Base-by-base conservation (phyloP, 1,140 invertebrate genomes). In the Drosophila novamexicana region DNA sequence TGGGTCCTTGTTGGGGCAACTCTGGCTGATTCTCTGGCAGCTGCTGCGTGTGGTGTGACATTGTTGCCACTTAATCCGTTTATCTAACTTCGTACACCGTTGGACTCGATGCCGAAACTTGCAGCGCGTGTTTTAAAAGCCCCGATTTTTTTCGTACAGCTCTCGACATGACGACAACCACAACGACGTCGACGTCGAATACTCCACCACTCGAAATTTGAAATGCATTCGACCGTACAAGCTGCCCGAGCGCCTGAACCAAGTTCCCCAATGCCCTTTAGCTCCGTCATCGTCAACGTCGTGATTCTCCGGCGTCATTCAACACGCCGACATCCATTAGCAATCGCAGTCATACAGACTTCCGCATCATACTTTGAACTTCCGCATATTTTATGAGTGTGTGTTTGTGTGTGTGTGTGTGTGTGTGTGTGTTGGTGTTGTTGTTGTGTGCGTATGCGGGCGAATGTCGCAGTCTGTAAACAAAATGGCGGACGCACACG, bases 31-130 rank as follows among this genome's bases (percentile, higher is more conserved):
- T 65, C 10, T 42, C 36, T 56, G 14, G n/a, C 45, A 49, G 1
- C 37, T 18, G 37, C 22, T 18, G 53, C 45, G 37, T 44, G 42
- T 61, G 57, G 61, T 82, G 79, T 71, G 70, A 81, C 84, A 89
- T 81, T 89, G 84, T 89, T 84, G 84, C 65, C 84, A 89, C 88
- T 91, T 92, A 92, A 92, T 92, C 91, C 91, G 91, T 92, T 92
- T 92, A 92, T 92, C 91, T 90, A 92, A 88, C 86, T 92, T 92
- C 91, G 91, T 92, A 92, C 91, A 92, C 91, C 88, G 86, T 78
- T 92, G 91, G 91, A 91, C 91, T 92, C 89, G 84, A 90, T 91
- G 81, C 77, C 77, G 39, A 65, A 80, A 80, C 75, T 75, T 73
- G 53, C 52, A 72, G 74, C 82, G 86, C 81, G 74, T 88, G 83